These are phyloP conservation scores for Sipha maydis DNA, from an alignment of 2,888 invertebrate genomes.

Conservation along the genomic window DNA sequence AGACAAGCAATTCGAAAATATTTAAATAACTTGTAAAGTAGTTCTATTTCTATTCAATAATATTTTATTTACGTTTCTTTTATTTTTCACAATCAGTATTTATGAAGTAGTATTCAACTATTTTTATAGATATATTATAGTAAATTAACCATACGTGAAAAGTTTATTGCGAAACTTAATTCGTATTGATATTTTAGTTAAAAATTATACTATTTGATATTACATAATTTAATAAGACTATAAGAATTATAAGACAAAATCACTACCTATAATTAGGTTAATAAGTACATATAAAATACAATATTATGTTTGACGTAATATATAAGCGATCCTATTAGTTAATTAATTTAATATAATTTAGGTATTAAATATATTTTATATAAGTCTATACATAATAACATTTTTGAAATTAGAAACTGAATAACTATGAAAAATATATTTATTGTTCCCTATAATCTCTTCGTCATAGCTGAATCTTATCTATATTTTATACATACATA, in stretches of 20 bases:
- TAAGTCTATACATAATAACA: neutral
- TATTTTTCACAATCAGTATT: neutral
- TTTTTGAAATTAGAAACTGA: neutral
- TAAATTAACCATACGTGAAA: no score
- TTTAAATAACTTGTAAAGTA: neutral
- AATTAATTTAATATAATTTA: no score
- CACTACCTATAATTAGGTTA: no score
- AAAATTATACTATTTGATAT: no score
- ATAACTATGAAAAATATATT: neutral
- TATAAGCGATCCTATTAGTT: no score
- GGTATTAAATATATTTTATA: no score
- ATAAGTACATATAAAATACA: no score
- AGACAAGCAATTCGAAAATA: neutral
- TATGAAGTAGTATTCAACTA: neutral
- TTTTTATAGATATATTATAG: neutral
- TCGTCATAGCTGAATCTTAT: constrained; percentile 24
- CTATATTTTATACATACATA: neutral
- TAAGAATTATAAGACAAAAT: no score
- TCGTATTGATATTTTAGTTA: no score
- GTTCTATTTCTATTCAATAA: neutral
- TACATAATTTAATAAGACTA: no score
- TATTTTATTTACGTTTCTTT: neutral
- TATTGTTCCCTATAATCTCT: constrained; percentile 9
- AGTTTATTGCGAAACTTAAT: no score
- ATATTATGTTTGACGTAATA: no score